Evolutionary conservation across 2,888 invertebrate species (phyloP).

Genomic region (Buathra laborator): DNA sequence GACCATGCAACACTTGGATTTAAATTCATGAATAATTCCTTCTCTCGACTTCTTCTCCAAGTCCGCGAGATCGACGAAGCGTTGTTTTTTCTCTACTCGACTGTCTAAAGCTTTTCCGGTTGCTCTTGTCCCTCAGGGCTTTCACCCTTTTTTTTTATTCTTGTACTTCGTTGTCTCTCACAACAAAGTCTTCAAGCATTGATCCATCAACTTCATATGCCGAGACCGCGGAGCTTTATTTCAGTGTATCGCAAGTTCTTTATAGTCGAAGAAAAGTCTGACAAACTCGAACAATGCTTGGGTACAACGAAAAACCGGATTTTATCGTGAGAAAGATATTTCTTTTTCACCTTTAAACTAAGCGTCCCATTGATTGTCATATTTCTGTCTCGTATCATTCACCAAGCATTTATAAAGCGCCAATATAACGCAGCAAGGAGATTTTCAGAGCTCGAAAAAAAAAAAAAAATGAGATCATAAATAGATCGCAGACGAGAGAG

Average conservation of each 20-base stretch:
- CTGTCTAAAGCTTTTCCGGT: slow-evolving; percentile 40
- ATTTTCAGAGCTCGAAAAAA: background rate
- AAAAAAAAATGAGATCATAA: slow-evolving; percentile 6
- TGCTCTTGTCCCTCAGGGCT: slow-evolving; percentile 24
- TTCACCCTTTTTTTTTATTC: slow-evolving; percentile 11
- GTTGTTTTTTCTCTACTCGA: slow-evolving; percentile 54
- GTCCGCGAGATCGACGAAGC: slow-evolving; percentile 70
- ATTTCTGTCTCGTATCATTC: background rate
- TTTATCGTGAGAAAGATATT: background rate
- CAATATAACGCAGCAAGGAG: background rate
- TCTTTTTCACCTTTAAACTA: background rate
- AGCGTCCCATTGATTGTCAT: background rate
- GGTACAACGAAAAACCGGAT: background rate
- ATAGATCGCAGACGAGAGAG: slow-evolving; percentile 27
- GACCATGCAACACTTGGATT: slow-evolving; percentile 79
- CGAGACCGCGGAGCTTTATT: slow-evolving; percentile 3
- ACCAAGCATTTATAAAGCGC: background rate
- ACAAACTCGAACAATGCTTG: background rate
- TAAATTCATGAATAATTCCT: slow-evolving; percentile 83
- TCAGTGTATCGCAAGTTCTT: background rate
- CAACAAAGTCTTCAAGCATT: background rate
- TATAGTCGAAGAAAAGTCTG: background rate
- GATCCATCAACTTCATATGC: background rate
- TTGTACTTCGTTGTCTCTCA: slow-evolving; percentile 32
- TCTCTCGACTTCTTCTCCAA: slow-evolving; percentile 45